A percentile compares a stretch with the other conserved stretches of the same genome.
phyloP scores from a whole-genome alignment of 2,113 vertebrate species.

The Stigmatopora argus region DNA sequence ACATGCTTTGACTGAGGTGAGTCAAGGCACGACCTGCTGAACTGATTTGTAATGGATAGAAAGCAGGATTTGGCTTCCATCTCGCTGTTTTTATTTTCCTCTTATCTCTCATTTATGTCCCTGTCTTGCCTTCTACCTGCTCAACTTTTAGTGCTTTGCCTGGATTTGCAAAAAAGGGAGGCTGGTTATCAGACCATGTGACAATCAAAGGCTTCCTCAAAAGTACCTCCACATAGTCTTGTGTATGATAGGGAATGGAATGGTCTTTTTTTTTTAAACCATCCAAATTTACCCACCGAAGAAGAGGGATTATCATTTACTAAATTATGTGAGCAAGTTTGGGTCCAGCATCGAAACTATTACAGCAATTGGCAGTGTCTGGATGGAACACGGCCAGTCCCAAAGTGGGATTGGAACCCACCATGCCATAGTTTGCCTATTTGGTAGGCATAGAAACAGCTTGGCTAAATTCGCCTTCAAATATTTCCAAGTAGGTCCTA shows the following conservation, averaged over 20 bases:
- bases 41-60: slow-evolving; percentile 26
- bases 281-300: neutral
- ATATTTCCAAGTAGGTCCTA: slow-evolving; percentile 22
- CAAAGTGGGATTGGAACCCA: slow-evolving; percentile 10
- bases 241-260: slow-evolving; percentile 16
- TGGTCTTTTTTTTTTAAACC: no score
- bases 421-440: slow-evolving; percentile 20
- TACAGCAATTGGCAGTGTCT: slow-evolving; percentile 2
- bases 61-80: slow-evolving; percentile 14
- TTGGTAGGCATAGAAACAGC: slow-evolving; percentile 26
- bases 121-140: slow-evolving; percentile 29
- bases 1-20: slow-evolving; percentile 38
- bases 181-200: slow-evolving; percentile 59
- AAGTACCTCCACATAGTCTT: slow-evolving; percentile 19
- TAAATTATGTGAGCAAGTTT: neutral
- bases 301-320: neutral
- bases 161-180: slow-evolving; percentile 27
- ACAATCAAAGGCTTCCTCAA: slow-evolving; percentile 50
- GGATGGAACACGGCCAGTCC: slow-evolving; percentile 19
- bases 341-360: neutral
- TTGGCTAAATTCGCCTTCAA: slow-evolving; percentile 17
- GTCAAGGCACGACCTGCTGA: slow-evolving; percentile 16
- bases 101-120: slow-evolving; percentile 20
- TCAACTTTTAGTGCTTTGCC: slow-evolving; percentile 19
- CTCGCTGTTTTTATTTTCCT: neutral